These are phyloP conservation scores for Donacobius atricapilla DNA, from an alignment of 2,113 vertebrate genomes.

Conservation along the genomic window DNA sequence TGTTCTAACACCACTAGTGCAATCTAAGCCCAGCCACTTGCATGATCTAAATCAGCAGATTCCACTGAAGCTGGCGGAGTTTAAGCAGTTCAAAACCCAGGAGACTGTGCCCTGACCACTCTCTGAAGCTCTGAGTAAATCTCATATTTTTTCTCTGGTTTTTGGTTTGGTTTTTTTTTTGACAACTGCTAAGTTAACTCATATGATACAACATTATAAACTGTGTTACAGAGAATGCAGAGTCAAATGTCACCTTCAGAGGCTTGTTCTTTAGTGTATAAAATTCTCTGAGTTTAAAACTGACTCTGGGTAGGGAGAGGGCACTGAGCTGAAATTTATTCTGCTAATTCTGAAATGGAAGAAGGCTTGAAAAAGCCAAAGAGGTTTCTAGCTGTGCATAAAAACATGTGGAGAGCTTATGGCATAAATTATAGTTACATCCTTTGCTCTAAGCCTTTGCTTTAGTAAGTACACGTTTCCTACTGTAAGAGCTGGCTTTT, in stretches of 20 bases:
- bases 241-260: neutral
- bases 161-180: neutral
- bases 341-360: neutral
- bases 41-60: slow-evolving; percentile 41
- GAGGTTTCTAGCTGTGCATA: neutral
- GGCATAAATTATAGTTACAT: slow-evolving; percentile 2
- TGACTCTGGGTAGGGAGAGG: neutral
- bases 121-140: neutral
- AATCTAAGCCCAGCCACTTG: slow-evolving; percentile 5
- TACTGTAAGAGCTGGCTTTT: neutral
- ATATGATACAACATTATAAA: neutral
- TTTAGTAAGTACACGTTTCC: neutral
- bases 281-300: neutral
- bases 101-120: neutral
- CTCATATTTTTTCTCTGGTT: neutral
- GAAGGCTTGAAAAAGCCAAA: neutral
- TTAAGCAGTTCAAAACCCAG: neutral
- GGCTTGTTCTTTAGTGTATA: neutral
- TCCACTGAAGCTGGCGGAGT: neutral
- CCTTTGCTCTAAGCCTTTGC: neutral
- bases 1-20: slow-evolving; percentile 27
- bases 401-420: slow-evolving; percentile 6
- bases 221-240: neutral
- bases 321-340: neutral
- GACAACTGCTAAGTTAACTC: neutral